Evolutionary conservation across 2,113 vertebrate genomes (phyloP).

Genomic region (Mustelus asterias): DNA sequence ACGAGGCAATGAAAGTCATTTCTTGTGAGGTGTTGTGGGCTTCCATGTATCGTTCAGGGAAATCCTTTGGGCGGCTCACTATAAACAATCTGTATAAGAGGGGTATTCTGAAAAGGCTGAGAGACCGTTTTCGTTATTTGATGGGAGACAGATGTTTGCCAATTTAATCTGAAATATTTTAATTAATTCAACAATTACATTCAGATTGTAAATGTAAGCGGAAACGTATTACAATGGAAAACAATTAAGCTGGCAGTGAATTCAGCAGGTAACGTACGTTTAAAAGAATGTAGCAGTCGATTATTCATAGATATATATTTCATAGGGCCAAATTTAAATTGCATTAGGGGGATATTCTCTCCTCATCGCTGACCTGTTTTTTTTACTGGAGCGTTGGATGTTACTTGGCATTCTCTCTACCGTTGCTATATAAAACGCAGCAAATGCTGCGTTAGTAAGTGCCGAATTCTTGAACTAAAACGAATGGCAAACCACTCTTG

Average conservation of each 20-base stretch:
- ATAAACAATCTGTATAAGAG: background rate
- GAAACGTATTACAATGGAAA: background rate
- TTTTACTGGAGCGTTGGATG: background rate
- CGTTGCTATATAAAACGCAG: background rate
- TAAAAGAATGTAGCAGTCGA: background rate
- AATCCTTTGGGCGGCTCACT: background rate
- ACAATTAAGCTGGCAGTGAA: background rate
- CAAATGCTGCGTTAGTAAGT: background rate
- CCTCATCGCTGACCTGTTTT: background rate
- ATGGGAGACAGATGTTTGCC: background rate
- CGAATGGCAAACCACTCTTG: background rate
- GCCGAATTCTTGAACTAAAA: background rate
- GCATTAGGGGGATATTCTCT: background rate
- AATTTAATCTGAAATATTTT: background rate
- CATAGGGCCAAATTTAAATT: background rate
- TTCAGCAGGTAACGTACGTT: too few species aligned
- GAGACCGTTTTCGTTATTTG: background rate
- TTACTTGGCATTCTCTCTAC: background rate
- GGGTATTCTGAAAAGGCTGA: background rate
- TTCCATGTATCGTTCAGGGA: background rate
- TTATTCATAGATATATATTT: background rate
- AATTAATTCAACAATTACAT: background rate
- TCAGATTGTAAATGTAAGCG: background rate
- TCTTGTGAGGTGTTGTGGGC: background rate
- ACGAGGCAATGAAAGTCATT: background rate